Percentiles rank a stretch among this genome's conserved stretches.
Evolutionary conservation across 1,140 invertebrate genomes (phyloP).

Genomic region (Parasteatoda tepidariorum): DNA sequence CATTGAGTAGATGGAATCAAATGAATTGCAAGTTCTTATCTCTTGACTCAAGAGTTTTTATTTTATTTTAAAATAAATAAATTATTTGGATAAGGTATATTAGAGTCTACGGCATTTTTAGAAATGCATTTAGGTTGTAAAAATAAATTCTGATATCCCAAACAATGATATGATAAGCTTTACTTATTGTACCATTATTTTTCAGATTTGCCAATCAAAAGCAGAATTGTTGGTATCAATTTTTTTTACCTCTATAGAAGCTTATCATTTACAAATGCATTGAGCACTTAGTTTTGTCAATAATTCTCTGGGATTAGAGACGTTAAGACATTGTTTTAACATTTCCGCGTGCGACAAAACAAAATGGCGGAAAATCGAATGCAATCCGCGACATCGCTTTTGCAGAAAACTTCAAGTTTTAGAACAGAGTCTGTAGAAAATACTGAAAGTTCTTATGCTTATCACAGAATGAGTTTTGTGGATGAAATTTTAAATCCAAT

Average conservation of each 20-base stretch:
- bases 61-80: no score
- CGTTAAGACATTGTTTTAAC: no score
- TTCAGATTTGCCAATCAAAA: not conserved
- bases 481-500: slow-evolving; percentile 6
- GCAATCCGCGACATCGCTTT: not conserved
- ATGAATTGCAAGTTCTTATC: no score
- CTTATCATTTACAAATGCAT: not conserved
- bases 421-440: not conserved
- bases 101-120: no score
- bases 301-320: no score
- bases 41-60: no score
- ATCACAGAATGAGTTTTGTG: slow-evolving; percentile 26
- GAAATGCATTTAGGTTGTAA: no score
- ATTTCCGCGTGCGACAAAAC: no score
- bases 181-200: not conserved
- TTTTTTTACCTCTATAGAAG: not conserved
- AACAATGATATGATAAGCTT: not conserved
- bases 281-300: not conserved
- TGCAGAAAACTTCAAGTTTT: not conserved
- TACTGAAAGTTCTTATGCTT: not conserved
- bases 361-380: no score
- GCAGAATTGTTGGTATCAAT: no score
- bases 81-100: no score
- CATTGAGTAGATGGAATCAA: no score
- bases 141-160: not conserved